phyloP scores from a whole-genome alignment of 2,113 vertebrate genomes.

The Cynoglossus semilaevis region DNA sequence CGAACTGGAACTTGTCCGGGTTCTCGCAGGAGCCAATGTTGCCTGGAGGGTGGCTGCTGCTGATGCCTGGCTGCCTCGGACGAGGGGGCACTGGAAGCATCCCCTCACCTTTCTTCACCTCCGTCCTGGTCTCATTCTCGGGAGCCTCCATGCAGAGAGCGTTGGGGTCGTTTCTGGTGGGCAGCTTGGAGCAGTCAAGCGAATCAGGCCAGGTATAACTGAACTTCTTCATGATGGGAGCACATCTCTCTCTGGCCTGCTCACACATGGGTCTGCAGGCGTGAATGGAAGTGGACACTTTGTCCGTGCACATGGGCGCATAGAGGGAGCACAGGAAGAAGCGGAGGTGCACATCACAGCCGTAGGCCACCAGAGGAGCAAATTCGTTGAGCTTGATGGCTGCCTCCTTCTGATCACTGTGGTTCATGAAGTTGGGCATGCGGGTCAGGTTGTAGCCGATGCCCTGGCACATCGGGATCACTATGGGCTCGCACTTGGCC shows the following conservation, averaged over 20 bases:
- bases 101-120: slow-evolving; percentile 83
- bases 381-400: slow-evolving; percentile 93
- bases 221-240: slow-evolving; percentile 96
- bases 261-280: slow-evolving; percentile 99
- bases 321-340: slow-evolving; percentile 99
- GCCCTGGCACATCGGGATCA: slow-evolving; percentile 94
- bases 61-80: slow-evolving; percentile 74
- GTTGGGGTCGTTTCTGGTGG: slow-evolving; percentile 93
- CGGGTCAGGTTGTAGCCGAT: slow-evolving; percentile 98
- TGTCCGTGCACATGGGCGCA: slow-evolving; percentile 96
- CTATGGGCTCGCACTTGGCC: slow-evolving; percentile 90
- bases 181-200: slow-evolving; percentile 88
- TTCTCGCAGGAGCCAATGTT: slow-evolving; percentile 83
- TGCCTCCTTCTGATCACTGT: slow-evolving; percentile 91
- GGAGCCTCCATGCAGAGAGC: slow-evolving; percentile 98
- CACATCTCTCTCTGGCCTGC: slow-evolving; percentile 89
- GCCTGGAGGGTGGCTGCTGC: slow-evolving; percentile 52
- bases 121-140: slow-evolving; percentile 84
- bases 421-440: slow-evolving; percentile 96
- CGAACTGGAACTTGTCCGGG: slow-evolving; percentile 93
- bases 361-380: slow-evolving; percentile 91
- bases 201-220: slow-evolving; percentile 96
- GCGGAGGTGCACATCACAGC: slow-evolving; percentile 93
- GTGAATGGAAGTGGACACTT: slow-evolving; percentile 95
- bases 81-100: slow-evolving; percentile 84